Evolutionary conservation across 2,888 invertebrate genomes (phyloP).

Genomic region (Branchipolynoe longqiensis): DNA sequence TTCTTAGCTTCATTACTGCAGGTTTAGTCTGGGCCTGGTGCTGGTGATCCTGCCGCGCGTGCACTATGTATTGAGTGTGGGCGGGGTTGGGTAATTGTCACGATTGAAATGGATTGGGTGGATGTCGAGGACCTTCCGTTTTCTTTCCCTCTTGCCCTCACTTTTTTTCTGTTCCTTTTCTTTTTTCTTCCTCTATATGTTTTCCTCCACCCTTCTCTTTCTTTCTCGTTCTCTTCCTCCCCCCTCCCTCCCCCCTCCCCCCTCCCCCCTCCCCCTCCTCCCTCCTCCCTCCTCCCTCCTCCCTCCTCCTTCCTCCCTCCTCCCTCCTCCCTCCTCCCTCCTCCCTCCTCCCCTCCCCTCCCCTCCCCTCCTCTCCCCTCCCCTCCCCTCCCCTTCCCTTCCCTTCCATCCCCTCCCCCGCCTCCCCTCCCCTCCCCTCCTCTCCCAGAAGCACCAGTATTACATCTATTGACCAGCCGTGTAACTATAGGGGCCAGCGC

Average conservation of each 20-base stretch:
- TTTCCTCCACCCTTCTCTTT: background rate
- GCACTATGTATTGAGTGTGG: too few species aligned
- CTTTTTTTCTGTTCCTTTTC: too few species aligned
- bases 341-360: background rate
- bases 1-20: too few species aligned
- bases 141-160: too few species aligned
- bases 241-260: constrained; percentile 20
- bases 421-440: background rate
- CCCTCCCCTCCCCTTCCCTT: background rate
- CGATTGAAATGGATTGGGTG: too few species aligned
- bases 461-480: too few species aligned
- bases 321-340: background rate
- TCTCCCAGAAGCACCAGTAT: too few species aligned
- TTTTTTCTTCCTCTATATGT: background rate
- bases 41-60: too few species aligned
- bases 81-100: too few species aligned
- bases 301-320: background rate
- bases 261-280: background rate
- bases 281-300: background rate
- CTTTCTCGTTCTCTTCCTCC: background rate
- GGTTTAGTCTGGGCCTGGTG: too few species aligned
- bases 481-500: too few species aligned
- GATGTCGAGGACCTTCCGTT: too few species aligned
- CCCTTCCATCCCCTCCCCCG: background rate
- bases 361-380: background rate